Evolutionary conservation across 2,888 invertebrate genomes (phyloP), one percentile per base, ranked within the genome.

Genomic region (Tethea ocularis): DNA sequence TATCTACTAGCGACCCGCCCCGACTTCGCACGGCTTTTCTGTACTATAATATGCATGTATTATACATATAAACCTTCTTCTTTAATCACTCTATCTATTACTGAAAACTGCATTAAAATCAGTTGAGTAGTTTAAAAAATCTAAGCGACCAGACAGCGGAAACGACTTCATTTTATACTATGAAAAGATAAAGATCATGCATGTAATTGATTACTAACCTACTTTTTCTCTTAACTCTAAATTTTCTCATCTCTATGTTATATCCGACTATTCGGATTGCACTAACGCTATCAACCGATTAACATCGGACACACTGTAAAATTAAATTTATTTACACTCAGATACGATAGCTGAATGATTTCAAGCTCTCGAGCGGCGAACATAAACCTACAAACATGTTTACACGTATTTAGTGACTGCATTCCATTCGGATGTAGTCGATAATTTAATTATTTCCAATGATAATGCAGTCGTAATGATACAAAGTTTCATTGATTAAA

Each of bases 261-360:
- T 73, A 60, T 68, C 46, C 46, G 46, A 46, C 10, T 64, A 66
- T 69, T 68, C 66, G 70, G 67, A 68, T 70, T 70, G 72, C 72
- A 68, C 61, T 64, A 66, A 77, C 69, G 69, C 74, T 76, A 74
- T 76, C 79, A 78, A 72, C 71, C 77, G 82, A 84, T 86, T 81
- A 82, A 80, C 78, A 76, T 82, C 68, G 68, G 80, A 82, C 83
- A 82, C 69, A 78, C 78, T 78, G 80, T 88, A 82, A 87, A 87
- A 82, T 83, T 84, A 75, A 83, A 86, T 86, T 84, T 86, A 86
- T 87, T 84, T 82, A 85, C 81, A 77, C 82, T 75, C 69, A 75
- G 81, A 85, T 84, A 84, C 65, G 72, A 79, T 73, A 74, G 70
- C 61, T 64, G 72, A 78, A 73, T 77, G 80, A 78, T 57, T 59